Evolutionary conservation across 2,888 invertebrate genomes (phyloP).

Genomic region (Drosophila villosipedis): DNA sequence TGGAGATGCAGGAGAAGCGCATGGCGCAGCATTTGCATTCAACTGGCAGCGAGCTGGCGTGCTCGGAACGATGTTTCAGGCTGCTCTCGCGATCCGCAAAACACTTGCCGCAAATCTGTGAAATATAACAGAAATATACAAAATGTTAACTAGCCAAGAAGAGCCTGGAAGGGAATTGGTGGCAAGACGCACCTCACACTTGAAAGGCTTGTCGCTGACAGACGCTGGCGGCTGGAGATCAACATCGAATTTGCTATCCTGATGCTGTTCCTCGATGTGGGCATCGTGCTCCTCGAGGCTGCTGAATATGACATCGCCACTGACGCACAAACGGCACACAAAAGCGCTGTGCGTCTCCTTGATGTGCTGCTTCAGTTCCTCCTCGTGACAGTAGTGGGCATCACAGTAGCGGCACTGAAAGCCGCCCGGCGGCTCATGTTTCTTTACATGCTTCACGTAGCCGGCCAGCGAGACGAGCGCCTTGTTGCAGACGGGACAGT

Average conservation of each 20-base stretch:
- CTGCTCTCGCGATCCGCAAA: conserved; percentile 86
- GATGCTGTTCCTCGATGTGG: conserved; percentile 84
- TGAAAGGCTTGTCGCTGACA: conserved; percentile 78
- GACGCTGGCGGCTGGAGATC: conserved; percentile 72
- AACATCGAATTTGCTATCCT: conserved; percentile 83
- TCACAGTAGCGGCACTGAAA: conserved; percentile 84
- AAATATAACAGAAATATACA: neutral
- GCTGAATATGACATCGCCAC: conserved; percentile 44
- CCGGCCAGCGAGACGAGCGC: conserved; percentile 79
- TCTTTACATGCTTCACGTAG: conserved; percentile 84
- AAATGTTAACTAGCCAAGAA: neutral
- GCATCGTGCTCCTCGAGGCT: conserved; percentile 82
- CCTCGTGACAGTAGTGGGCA: conserved; percentile 77
- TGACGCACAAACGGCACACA: conserved; percentile 84
- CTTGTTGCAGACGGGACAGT: conserved; percentile 83
- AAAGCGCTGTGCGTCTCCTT: conserved; percentile 79
- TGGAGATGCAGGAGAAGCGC: conserved; percentile 86
- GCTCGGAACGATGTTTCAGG: conserved; percentile 85
- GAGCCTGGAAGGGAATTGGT: neutral
- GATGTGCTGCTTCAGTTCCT: conserved; percentile 78
- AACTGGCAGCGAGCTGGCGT: conserved; percentile 83
- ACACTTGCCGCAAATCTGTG: conserved; percentile 84
- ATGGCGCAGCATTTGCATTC: conserved; percentile 85
- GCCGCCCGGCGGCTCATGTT: conserved; percentile 85
- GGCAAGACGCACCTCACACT: conserved; percentile 78